phyloP scores from a whole-genome alignment of 2,113 vertebrate genomes.

The Tinamus guttatus region DNA sequence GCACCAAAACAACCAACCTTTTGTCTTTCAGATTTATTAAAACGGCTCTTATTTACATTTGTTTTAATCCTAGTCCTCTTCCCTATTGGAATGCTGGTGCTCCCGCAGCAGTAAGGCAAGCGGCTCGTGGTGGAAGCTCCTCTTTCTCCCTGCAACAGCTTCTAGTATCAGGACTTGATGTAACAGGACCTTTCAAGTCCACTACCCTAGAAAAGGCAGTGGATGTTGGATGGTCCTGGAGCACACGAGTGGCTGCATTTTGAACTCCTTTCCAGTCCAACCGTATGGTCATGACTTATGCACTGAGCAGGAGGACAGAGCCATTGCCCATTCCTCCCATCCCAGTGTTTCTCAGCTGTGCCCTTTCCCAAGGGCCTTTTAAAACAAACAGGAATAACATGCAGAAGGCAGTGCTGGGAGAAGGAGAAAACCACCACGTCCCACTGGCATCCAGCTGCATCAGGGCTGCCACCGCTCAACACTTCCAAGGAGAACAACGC shows the following conservation, averaged over 20 bases:
- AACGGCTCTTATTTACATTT: not conserved
- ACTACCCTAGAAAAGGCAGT: not conserved
- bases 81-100: not conserved
- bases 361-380: not conserved
- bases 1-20: not conserved
- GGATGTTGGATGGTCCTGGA: not conserved
- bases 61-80: not conserved
- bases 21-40: not conserved
- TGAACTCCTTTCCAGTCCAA: not conserved
- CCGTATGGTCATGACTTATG: rapidly evolving
- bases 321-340: not conserved
- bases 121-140: not conserved
- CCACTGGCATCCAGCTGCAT: not conserved
- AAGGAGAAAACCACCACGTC: not conserved
- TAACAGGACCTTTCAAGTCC: not conserved
- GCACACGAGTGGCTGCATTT: not conserved
- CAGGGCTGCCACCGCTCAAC: not conserved
- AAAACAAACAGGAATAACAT: not conserved
- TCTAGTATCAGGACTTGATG: not conserved
- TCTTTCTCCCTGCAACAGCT: not conserved
- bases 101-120: rapidly evolving
- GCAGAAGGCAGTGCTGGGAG: not conserved
- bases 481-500: not conserved
- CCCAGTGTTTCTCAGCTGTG: not conserved
- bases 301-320: not conserved